These are phyloP conservation scores for Listronotus oregonensis DNA, from an alignment of 1,140 invertebrate species.

Conservation along the genomic window DNA sequence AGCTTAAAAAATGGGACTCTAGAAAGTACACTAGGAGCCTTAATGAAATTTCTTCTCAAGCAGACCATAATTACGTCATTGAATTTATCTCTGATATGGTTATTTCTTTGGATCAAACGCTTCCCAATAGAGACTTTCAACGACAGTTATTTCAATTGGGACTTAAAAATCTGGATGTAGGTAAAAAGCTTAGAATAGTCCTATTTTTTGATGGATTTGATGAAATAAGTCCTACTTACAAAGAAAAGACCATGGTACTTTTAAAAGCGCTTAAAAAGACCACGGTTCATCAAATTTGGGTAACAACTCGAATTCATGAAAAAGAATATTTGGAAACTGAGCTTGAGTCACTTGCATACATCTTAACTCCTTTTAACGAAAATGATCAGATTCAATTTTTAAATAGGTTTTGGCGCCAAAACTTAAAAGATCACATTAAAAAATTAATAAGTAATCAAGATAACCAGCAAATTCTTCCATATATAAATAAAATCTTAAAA, in stretches of 20 bases:
- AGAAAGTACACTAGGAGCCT: not conserved
- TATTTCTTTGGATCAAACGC: not conserved
- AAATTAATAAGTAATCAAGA: not conserved
- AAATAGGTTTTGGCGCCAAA: not conserved
- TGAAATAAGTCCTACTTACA: not conserved
- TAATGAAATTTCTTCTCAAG: not conserved
- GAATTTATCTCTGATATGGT: conserved; percentile 3
- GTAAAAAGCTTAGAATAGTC: not conserved
- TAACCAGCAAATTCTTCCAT: no score
- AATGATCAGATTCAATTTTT: not conserved
- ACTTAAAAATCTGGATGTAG: not conserved
- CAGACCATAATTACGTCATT: not conserved
- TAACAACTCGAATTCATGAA: conserved; percentile 2
- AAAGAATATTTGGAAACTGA: not conserved
- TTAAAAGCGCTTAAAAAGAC: not conserved
- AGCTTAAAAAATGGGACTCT: not conserved
- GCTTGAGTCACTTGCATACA: not conserved
- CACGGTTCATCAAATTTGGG: not conserved
- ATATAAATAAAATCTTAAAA: not conserved
- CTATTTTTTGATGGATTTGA: conserved; percentile 10
- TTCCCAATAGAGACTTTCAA: not conserved
- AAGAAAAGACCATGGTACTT: not conserved
- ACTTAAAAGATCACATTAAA: not conserved
- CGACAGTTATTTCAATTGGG: not conserved
- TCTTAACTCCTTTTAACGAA: not conserved